Evolutionary conservation across 2,113 vertebrate genomes (phyloP), one percentile per base, ranked within the genome.

Genomic region (Amphiprion ocellaris): DNA sequence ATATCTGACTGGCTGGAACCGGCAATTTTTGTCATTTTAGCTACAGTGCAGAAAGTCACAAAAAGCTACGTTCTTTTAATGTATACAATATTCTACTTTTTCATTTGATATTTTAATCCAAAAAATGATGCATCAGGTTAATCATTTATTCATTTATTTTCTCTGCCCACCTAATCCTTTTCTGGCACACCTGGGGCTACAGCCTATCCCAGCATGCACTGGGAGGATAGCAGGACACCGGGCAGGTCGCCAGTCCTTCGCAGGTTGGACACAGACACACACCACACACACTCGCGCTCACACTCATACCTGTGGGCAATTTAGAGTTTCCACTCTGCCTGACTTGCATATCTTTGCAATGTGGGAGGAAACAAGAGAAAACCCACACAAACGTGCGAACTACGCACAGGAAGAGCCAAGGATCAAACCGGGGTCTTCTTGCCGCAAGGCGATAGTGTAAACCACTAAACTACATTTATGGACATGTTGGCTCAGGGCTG

Each of bases 201-300:
- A 84, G 68, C 83, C 79, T 76, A 52, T 91, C 85, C 87, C 90
- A 87, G 85, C 88, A 88, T 90, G 77, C 82, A 84, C 52, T 28
- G 86, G 80, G 84, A 3, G n/a, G 69, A 50, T 76, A 79, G 84
- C 78, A 77, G 88, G 82, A 85, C 74, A 80, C 60, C 4, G 74
- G 87, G 88, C 88, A 77, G 80, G 72, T 83, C 16, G 74, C 90
- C 88, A 82, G 77, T 64, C 69, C 87, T 70, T 71, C 67, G 26
- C 81, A 86, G 85, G 82, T 81, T 77, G 75, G 89, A 55, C 72
- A 53, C 69, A 82, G 79, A 81, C 74, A 81, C 69, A 41, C 30
- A 30, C 5, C 88, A 89, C 84, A 82, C 74, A 63, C 86, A 76
- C 88, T 70, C 84, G 71, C 21, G 24, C 80, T 78, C 74, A 80